Percentiles rank a stretch among this genome's conserved stretches.
Evolutionary conservation across 2,888 invertebrate species (phyloP).

Genomic region (Lypha dubia): DNA sequence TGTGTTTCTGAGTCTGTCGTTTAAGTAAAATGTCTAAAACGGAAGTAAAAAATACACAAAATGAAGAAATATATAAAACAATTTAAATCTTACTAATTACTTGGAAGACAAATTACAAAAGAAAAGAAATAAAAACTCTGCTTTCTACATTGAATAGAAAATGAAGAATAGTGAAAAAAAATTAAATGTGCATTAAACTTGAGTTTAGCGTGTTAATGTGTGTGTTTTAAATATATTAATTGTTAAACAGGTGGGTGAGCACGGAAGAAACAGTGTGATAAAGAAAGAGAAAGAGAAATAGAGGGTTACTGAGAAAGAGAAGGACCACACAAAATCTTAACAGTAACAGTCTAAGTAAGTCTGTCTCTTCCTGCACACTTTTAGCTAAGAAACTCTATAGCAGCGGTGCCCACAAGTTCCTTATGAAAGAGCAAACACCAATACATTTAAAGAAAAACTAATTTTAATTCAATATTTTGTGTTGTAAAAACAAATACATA

Average conservation of each 20-base stretch:
- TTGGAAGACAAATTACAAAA: constrained; percentile 81
- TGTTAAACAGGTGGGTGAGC: constrained; percentile 72
- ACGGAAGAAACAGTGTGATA: neutral
- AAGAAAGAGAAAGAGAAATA: neutral
- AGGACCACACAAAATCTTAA: constrained; percentile 8
- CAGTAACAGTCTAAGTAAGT: neutral
- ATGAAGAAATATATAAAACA: constrained; percentile 75
- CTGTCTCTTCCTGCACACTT: neutral
- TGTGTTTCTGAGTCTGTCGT: no score
- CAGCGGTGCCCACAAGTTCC: no score
- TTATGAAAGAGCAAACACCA: no score
- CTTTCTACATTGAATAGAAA: constrained; percentile 18
- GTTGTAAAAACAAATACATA: no score
- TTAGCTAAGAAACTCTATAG: constrained; percentile 46
- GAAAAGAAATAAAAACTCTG: constrained; percentile 24
- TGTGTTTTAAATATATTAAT: constrained; percentile 57
- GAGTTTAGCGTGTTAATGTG: constrained; percentile 38
- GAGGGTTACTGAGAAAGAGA: no score
- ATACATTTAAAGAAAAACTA: no score
- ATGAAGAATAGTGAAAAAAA: constrained; percentile 46
- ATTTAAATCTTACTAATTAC: constrained; percentile 83
- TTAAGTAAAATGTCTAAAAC: constrained; percentile 68
- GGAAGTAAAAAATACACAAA: constrained; percentile 69
- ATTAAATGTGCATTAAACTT: constrained; percentile 67
- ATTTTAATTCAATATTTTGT: no score